Evolutionary conservation across 2,113 vertebrate genomes (phyloP), one percentile per base, ranked within the genome.

Genomic region (Struthidea cinerea): DNA sequence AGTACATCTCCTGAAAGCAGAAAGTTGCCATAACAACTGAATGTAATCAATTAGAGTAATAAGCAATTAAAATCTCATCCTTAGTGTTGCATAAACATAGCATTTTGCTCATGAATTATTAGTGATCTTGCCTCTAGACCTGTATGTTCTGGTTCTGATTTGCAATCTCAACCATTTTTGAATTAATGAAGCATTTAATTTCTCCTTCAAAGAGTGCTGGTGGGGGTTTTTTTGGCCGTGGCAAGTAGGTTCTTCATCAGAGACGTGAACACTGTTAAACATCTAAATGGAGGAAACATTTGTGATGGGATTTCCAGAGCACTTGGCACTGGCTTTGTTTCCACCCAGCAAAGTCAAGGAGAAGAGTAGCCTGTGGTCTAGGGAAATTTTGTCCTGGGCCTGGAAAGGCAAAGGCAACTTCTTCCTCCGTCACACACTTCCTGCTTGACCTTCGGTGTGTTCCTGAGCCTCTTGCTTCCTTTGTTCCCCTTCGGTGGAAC

Each of bases 41-140:
- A 81, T 81, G 60, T 92, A 94, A 90, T 90, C 75, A 93, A 92
- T 94, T 95, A 93, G 71, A 64, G 83, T 95, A 96, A 96, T 84
- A 95, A 96, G 92, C 92, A 93, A 97, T 97, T 97, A 97, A 95
- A 94, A 90, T 87, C 85, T 94, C 82, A 94, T 94, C 68, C 83
- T 67, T 76, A 50, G 47, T 96, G 93, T 96, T 96, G 87, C 95
- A 94, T 95, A 96, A 96, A 95, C 92, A 94, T 59, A 74, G 47
- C 50, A 7, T 91, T 92, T 91, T 23, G 22, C 90, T 93, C 52
- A 73, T 94, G 91, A 88, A 67, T 95, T 93, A 84, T 90, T 86
- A 56, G 75, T 7, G 13, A 21, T 88, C 73, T 86, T 86, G 87
- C 88, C 93, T 84, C 85, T 78, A 92, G 93, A 94, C 85, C 90